These are phyloP conservation scores for Thalassarche chlororhynchos DNA, from an alignment of 2,113 vertebrate genomes.

Conservation along the genomic window DNA sequence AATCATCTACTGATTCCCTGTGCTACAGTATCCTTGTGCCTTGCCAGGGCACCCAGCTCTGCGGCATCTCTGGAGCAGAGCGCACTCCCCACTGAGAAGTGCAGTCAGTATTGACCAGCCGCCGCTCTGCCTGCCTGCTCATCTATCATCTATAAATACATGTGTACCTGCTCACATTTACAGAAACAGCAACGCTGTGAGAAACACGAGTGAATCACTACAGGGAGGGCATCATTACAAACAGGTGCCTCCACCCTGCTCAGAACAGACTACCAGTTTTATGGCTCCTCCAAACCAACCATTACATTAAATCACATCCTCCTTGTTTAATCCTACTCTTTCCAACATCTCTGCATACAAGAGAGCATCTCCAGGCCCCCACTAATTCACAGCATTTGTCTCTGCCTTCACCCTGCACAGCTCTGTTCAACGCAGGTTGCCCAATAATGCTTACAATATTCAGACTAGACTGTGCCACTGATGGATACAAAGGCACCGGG, in stretches of 20 bases:
- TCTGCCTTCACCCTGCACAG: not conserved
- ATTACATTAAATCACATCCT: not conserved
- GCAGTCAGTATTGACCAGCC: not conserved
- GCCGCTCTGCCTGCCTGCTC: not conserved
- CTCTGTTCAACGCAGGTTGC: not conserved
- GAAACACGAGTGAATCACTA: not conserved
- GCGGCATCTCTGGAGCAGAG: not conserved
- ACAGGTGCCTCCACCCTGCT: not conserved
- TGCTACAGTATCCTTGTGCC: not conserved
- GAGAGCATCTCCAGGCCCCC: not conserved
- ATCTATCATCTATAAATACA: not conserved
- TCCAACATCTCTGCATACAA: not conserved
- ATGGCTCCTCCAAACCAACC: not conserved
- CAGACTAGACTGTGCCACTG: not conserved
- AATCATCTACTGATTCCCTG: fast-evolving
- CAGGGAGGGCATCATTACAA: fast-evolving
- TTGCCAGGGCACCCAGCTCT: not conserved
- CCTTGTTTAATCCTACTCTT: not conserved
- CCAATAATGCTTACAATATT: too few relatives aligned
- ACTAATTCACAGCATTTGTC: fast-evolving
- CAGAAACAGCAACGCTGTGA: not conserved
- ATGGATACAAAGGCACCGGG: not conserved
- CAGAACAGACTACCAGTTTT: not conserved
- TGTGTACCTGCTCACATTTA: not conserved
- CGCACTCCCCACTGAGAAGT: fast-evolving